These are phyloP conservation scores for Cryptomyrus ogoouensis DNA, from an alignment of 2,113 vertebrate species.

Conservation along the genomic window DNA sequence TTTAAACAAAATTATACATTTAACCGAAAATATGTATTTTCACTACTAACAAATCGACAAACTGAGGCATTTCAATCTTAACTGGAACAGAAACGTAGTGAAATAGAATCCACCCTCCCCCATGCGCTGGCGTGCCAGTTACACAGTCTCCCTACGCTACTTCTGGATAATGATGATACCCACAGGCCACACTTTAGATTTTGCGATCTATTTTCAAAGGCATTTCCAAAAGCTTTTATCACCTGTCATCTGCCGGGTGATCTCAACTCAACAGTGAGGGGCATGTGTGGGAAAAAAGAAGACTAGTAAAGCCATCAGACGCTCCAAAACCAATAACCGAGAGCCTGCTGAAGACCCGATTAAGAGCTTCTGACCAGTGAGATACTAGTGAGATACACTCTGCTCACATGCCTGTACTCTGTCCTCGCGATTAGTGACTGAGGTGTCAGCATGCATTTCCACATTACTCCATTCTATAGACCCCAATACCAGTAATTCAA, in stretches of 20 bases:
- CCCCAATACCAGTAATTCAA: not conserved
- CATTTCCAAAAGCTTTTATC: not conserved
- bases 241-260: not conserved
- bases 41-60: not conserved
- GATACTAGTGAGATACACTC: not conserved
- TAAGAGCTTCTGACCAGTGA: not conserved
- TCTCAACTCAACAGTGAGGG: not conserved
- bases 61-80: not conserved
- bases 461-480: not conserved
- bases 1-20: not conserved
- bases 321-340: not conserved
- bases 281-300: not conserved
- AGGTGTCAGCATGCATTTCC: not conserved
- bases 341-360: not conserved
- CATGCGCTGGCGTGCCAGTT: not conserved
- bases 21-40: not conserved
- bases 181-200: slow-evolving; percentile 10
- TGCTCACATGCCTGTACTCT: not conserved
- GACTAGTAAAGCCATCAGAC: not conserved
- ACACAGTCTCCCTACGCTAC: not conserved
- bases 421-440: not conserved
- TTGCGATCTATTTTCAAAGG: slow-evolving; percentile 11
- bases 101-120: not conserved
- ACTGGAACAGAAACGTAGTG: not conserved
- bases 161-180: not conserved